Evolutionary conservation across 2,888 invertebrate genomes (phyloP).

Genomic region (Nomada lathburiana): DNA sequence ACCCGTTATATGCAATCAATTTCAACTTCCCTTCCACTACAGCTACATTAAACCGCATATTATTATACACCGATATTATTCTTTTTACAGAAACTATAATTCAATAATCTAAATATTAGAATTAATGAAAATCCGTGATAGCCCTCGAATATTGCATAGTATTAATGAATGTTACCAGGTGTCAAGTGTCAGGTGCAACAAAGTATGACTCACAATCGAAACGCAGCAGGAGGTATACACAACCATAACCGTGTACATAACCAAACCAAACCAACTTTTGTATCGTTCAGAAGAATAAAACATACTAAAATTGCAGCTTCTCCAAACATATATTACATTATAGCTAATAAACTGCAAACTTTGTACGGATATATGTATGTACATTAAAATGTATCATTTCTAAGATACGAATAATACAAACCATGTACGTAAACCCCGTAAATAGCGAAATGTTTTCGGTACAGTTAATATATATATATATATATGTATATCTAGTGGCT

Average conservation of each 20-base stretch:
- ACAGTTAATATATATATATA: constrained; percentile 52
- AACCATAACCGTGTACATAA: constrained; percentile 49
- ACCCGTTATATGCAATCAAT: background rate
- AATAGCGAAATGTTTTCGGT: constrained; percentile 61
- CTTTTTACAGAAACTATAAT: background rate
- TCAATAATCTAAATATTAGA: background rate
- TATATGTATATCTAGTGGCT: constrained; percentile 63
- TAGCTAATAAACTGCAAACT: background rate
- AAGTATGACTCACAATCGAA: constrained; percentile 65
- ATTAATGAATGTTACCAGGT: constrained; percentile 53
- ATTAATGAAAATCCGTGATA: background rate
- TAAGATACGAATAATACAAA: constrained; percentile 33
- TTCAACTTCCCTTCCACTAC: background rate
- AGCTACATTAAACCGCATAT: constrained; percentile 2
- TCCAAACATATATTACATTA: background rate
- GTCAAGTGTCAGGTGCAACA: constrained; percentile 65
- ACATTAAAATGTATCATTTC: constrained; percentile 1
- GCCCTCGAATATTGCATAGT: background rate
- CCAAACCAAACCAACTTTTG: constrained; percentile 35
- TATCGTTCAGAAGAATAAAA: constrained; percentile 4
- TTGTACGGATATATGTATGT: background rate
- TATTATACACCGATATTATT: background rate
- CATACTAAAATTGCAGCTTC: background rate
- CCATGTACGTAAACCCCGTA: constrained; percentile 26
- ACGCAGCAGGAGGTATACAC: constrained; percentile 44